Evolutionary conservation across 2,797 vertebrate genomes (phyloP), one percentile per base, ranked within the genome.

Genomic region (Myotis myotis): DNA sequence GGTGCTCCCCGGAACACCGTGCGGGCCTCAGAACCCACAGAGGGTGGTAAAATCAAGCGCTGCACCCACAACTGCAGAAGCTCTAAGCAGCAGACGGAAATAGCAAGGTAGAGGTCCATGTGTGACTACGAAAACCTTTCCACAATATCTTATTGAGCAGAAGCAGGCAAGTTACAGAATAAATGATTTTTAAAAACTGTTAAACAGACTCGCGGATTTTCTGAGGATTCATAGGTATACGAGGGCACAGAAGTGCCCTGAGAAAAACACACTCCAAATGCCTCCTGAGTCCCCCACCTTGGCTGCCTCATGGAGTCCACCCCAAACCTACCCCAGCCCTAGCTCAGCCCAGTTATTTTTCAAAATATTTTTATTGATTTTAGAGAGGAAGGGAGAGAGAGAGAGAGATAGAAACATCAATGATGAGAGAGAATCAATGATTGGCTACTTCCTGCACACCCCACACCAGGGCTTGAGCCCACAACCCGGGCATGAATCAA

Each of bases 161-260:
- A 66, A 64, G 78, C 60, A 62, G 36, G 17, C 55, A 66, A 82
- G 57, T 47, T 80, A 8, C 64, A 80, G 47, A 28, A 75, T 15
- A 19, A 22, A n/a, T 36, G 36, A 76, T 55, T 30, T 74, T 79
- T 60, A 16, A 0, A 8, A 87, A 44, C 20, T 15, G 12, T 28
- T 53, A 60, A 95, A 33, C 41, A 91, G 83, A 87, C 76, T 62
- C 72, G 30, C n/a, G 51, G 71, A 38, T 60, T 89, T 60, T 49
- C 60, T 64, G 22, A 62, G 23, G 38, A 30, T 55, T 57, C 25
- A 5, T 23, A 8, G 22, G 47, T 41, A 19, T 12, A 6, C 0
- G 44, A 86, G 71, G 47, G n/a, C 44, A 5, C 49, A 41, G 78
- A 89, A 70, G 13, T 71, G 9, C 7, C 22, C 23, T 30, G 11